Percentiles rank a stretch among this genome's conserved stretches.
These are phyloP conservation scores for Malacosoma neustria DNA, from an alignment of 2,888 invertebrate species.

Conservation along the genomic window DNA sequence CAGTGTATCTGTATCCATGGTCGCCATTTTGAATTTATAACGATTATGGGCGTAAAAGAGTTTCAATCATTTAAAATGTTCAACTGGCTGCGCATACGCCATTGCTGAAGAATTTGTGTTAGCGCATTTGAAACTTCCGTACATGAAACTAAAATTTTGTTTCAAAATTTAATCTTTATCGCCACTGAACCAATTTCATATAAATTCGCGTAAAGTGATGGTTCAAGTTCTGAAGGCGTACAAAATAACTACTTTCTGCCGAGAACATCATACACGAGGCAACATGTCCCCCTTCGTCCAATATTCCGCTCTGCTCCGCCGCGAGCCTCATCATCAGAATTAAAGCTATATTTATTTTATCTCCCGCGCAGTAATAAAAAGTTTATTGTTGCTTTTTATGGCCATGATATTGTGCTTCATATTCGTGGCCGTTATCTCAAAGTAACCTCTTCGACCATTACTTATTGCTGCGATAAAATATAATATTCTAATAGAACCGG, in stretches of 20 bases:
- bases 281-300: neutral
- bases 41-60: no score
- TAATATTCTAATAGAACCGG: constrained; percentile 13
- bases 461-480: constrained; percentile 14
- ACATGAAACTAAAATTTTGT: no score
- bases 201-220: no score
- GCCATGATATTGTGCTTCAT: constrained; percentile 39
- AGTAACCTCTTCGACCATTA: constrained; percentile 8
- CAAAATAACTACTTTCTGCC: neutral
- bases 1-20: no score
- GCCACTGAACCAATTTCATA: no score
- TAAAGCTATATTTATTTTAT: constrained; percentile 52
- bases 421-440: constrained; percentile 24
- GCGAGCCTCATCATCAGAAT: constrained; percentile 27
- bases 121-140: no score
- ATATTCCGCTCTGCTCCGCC: constrained; percentile 11
- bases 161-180: no score
- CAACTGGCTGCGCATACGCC: no score
- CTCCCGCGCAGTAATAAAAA: constrained; percentile 45
- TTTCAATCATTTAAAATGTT: no score
- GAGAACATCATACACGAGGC: neutral
- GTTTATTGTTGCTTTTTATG: constrained; percentile 57
- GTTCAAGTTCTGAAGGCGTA: no score
- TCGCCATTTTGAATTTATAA: no score
- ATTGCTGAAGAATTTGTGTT: no score